These are phyloP conservation scores for Arenaria interpres DNA, from an alignment of 2,113 vertebrate species.

Conservation along the genomic window DNA sequence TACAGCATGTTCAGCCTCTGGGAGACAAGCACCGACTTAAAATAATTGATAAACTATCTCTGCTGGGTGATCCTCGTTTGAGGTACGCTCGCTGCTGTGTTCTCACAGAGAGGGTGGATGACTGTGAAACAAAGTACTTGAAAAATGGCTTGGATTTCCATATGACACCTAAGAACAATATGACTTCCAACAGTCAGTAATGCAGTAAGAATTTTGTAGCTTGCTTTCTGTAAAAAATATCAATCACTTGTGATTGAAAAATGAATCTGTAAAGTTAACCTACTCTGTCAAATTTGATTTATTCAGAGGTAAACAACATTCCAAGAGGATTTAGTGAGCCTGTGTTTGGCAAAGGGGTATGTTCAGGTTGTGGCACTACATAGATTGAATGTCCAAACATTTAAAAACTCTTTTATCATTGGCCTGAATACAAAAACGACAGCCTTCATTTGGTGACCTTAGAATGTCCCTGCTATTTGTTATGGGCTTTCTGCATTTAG, in stretches of 20 bases:
- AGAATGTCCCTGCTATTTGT: slow-evolving; percentile 77
- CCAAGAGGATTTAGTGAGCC: slow-evolving; percentile 80
- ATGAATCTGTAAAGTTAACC: slow-evolving; percentile 81
- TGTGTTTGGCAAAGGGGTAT: slow-evolving; percentile 80
- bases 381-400: slow-evolving; percentile 82
- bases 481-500: slow-evolving; percentile 73
- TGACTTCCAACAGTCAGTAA: slow-evolving; percentile 64
- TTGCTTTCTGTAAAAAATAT: slow-evolving; percentile 78
- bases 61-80: slow-evolving; percentile 35
- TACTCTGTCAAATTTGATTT: slow-evolving; percentile 81
- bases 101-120: not conserved
- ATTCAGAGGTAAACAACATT: slow-evolving; percentile 83
- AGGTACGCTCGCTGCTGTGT: not conserved
- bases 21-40: slow-evolving; percentile 35
- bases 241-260: slow-evolving; percentile 79
- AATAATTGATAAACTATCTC: slow-evolving; percentile 62
- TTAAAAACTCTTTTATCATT: slow-evolving; percentile 79
- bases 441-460: slow-evolving; percentile 79
- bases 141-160: slow-evolving; percentile 73
- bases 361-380: slow-evolving; percentile 77
- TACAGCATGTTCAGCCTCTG: slow-evolving; percentile 20
- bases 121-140: slow-evolving; percentile 61
- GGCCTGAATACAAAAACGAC: slow-evolving; percentile 77
- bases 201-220: slow-evolving; percentile 75
- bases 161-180: slow-evolving; percentile 72